A percentile compares a stretch with the other conserved stretches of the same genome.
These are phyloP conservation scores for Sphyrna mokarran DNA, from an alignment of 2,113 vertebrate species.

Conservation along the genomic window DNA sequence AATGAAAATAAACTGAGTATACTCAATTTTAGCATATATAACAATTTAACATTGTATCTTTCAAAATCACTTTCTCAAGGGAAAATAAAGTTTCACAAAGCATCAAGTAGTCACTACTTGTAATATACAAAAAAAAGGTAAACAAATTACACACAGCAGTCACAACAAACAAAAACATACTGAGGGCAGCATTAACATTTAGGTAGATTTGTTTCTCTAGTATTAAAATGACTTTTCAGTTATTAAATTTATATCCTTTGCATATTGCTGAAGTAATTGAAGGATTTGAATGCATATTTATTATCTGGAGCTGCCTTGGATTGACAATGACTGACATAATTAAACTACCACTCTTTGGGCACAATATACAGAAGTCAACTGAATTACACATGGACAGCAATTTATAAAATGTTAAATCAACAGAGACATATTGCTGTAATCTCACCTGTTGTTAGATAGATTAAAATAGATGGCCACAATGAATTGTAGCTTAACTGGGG, in stretches of 20 bases:
- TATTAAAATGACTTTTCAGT: slow-evolving; percentile 15
- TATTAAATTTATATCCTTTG: slow-evolving; percentile 1
- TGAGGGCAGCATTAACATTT: not conserved
- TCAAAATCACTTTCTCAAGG: not conserved
- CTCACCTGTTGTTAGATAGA: not conserved
- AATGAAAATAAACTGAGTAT: slow-evolving; percentile 14
- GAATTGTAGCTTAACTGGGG: not conserved
- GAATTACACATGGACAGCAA: too few species aligned
- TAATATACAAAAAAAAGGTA: not conserved
- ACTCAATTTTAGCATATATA: not conserved
- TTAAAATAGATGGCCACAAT: not conserved
- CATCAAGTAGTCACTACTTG: not conserved
- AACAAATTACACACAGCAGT: not conserved
- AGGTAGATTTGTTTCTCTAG: not conserved
- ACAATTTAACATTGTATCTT: not conserved
- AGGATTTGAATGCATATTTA: not conserved
- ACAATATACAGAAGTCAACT: not conserved
- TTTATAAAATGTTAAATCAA: not conserved
- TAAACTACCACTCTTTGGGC: not conserved
- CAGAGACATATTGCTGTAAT: not conserved
- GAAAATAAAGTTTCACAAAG: not conserved
- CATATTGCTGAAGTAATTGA: not conserved
- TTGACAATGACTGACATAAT: not conserved
- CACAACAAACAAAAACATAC: not conserved
- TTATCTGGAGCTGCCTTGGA: not conserved